Conservation (phyloP, 2,888 invertebrate genomes). For the Lycocerus yunnanus region DNA sequence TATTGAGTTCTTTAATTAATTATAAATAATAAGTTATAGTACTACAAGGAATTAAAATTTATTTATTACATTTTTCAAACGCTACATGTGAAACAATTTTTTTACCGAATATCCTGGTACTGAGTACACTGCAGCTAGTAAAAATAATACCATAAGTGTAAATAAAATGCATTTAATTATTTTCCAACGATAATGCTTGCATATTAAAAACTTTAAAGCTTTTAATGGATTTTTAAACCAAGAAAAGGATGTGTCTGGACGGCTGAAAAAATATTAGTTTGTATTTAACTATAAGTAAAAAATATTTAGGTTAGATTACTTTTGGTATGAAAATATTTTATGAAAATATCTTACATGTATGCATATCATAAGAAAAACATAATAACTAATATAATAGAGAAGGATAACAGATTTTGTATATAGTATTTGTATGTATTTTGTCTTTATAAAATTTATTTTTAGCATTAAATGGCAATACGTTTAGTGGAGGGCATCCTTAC, state of each 20-base stretch:
- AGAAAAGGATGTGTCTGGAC: slow-evolving; percentile 66
- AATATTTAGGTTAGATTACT: background rate
- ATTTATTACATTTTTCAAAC: background rate
- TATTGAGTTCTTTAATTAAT: background rate
- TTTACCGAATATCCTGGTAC: slow-evolving; percentile 60
- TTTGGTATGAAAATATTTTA: background rate
- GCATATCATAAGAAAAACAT: no score
- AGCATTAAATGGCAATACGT: no score
- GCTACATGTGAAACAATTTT: slow-evolving; percentile 50
- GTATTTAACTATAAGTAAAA: background rate
- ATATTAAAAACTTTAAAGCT: slow-evolving; percentile 52
- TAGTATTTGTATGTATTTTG: no score
- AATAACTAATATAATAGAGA: no score
- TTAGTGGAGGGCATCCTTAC: no score
- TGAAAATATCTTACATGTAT: background rate
- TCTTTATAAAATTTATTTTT: no score
- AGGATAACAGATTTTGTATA: no score
- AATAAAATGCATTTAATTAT: slow-evolving; percentile 48
- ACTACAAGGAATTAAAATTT: background rate
- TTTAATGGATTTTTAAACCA: slow-evolving; percentile 63
- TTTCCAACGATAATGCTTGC: slow-evolving; percentile 54
- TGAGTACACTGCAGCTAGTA: slow-evolving; percentile 54
- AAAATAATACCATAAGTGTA: slow-evolving; percentile 48
- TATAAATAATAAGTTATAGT: background rate
- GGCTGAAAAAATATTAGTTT: slow-evolving; percentile 54